Evolutionary conservation across 2,797 vertebrate species (phyloP), one percentile per base, ranked within the genome.

Genomic region (Kryptopterus vitreolus): DNA sequence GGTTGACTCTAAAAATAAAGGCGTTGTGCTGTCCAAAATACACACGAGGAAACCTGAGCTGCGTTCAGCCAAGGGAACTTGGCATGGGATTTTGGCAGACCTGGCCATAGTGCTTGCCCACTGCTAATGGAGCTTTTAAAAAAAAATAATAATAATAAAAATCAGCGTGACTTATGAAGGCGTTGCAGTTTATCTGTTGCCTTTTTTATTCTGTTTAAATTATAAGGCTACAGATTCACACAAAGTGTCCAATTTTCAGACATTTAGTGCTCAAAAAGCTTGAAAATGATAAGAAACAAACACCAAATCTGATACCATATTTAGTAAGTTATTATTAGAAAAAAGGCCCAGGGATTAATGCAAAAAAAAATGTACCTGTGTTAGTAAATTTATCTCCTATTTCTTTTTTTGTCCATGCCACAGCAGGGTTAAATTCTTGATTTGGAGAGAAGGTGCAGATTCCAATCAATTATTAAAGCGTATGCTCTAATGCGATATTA

Each of bases 1-100:
- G 82, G 68, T 75, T 35, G 77, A 74, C 59, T 76, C 82, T 83
- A 85, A 80, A 86, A 86, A 86, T 86, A 86, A 71, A 77, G 59
- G 8, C 31, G 20, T 38, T 58, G 33, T 18, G 59, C 46, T 46
- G 43, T 81, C 77, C 72, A 82, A 82, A 81, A 79, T 77, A 80
- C 77, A 82, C 78, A 83, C 72, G 20, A 52, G 24, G 82, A 83
- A 85, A 82, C 82, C 59, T 70, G 84, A 85, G 84, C 78, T 77
- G 70, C 57, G 62, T 83, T 82, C 69, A 75, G 77, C 72, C 55
- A 79, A 65, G 35, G 55, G 73, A 70, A 55, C 73, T 52, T 82
- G 81, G 81, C 63, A 5, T 33, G 13, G 0, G 46, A 11, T 78
- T 46, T 78, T 82, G 78, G 77, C 85, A 66, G 59, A 35, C 43